phyloP scores from a whole-genome alignment of 2,888 invertebrate genomes.

The Anoplius nigerrimus region DNA sequence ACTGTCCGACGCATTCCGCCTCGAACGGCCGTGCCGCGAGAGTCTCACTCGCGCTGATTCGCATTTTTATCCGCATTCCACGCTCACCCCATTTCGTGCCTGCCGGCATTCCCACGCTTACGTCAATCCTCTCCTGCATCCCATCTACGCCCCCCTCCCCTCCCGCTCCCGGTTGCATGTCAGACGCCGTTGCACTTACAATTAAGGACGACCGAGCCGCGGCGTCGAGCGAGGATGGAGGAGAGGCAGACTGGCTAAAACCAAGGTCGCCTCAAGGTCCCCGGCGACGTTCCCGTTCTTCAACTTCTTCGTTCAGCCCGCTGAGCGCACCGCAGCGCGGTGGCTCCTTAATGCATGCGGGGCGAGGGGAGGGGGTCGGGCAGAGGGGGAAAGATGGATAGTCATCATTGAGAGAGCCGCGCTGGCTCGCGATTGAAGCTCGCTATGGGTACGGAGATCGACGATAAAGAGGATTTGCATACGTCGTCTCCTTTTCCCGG shows the following conservation, averaged over 20 bases:
- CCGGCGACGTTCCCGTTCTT: no score
- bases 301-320: no score
- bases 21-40: constrained; percentile 7
- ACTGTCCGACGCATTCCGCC: constrained; percentile 20
- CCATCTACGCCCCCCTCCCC: neutral
- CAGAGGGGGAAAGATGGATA: no score
- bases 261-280: constrained; percentile 3
- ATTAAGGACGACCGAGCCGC: constrained; percentile 41
- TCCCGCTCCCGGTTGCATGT: constrained; percentile 23
- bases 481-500: no score
- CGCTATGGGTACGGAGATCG: no score
- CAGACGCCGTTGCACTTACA: constrained; percentile 29
- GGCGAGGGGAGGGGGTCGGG: no score
- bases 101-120: constrained; percentile 41
- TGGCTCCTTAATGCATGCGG: no score
- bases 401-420: no score
- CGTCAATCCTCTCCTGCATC: neutral
- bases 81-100: constrained; percentile 6
- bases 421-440: no score
- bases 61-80: constrained; percentile 28
- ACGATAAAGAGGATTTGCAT: no score
- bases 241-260: constrained; percentile 29
- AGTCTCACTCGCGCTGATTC: constrained; percentile 11
- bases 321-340: no score
- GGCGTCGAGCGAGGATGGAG: no score